These are phyloP conservation scores for Steinernema carpocapsae DNA, from an alignment of 2,888 invertebrate genomes.

Conservation along the genomic window DNA sequence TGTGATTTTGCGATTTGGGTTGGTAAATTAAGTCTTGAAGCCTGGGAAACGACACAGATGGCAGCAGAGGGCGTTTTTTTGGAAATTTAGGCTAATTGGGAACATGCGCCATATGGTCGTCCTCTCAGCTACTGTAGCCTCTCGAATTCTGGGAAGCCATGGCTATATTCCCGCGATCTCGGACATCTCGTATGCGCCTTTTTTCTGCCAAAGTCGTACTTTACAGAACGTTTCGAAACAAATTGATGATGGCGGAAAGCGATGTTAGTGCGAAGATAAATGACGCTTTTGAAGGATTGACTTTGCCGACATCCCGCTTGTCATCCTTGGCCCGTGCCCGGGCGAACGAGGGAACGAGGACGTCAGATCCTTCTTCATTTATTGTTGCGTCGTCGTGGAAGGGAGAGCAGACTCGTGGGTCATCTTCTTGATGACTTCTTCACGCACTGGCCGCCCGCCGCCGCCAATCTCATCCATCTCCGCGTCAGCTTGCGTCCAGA, in stretches of 20 bases:
- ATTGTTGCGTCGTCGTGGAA: constrained; percentile 29
- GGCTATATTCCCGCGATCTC: too few relatives aligned
- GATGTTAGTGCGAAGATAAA: constrained; percentile 32
- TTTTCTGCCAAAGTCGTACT: constrained; percentile 8
- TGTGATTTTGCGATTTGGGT: constrained; percentile 1
- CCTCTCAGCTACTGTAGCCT: too few relatives aligned
- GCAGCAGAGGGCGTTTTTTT: too few relatives aligned
- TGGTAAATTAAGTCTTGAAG: neutral
- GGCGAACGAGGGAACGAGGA: neutral
- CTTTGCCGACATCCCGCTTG: constrained; percentile 28
- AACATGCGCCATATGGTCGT: too few relatives aligned
- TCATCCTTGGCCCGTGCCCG: constrained; percentile 6
- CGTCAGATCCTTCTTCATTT: constrained; percentile 34
- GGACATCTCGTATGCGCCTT: too few relatives aligned
- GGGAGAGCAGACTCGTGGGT: constrained; percentile 16
- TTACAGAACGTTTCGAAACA: constrained; percentile 27
- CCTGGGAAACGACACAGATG: too few relatives aligned
- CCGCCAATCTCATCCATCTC: constrained; percentile 6
- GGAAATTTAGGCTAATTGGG: too few relatives aligned
- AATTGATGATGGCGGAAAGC: constrained; percentile 31
- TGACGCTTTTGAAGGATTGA: constrained; percentile 28
- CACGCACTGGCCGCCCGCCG: constrained; percentile 19
- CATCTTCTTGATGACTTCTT: constrained; percentile 12
- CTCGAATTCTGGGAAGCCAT: too few relatives aligned
- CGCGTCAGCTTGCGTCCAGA: neutral